These are phyloP conservation scores for Dryadula phaetusa DNA, from an alignment of 2,888 invertebrate genomes.

Conservation along the genomic window DNA sequence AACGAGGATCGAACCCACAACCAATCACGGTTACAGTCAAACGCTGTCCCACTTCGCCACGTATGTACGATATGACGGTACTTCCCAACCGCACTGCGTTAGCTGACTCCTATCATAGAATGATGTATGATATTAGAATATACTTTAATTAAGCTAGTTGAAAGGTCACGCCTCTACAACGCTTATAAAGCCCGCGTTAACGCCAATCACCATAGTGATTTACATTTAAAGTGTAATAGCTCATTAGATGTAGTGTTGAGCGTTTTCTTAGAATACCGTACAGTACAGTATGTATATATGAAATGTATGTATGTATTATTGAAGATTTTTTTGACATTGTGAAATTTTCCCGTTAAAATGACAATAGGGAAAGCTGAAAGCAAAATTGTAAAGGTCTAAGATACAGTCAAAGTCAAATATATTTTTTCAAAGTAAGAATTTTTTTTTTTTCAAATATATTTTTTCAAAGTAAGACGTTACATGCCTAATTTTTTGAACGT, in stretches of 20 bases:
- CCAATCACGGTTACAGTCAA: no score
- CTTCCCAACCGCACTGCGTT: background rate
- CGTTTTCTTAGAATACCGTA: constrained; percentile 20
- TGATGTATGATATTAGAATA: constrained; percentile 54
- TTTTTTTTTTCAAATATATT: no score
- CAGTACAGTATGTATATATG: background rate
- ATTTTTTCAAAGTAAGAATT: no score
- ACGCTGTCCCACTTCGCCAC: no score
- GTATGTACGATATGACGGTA: no score
- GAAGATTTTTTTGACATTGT: background rate
- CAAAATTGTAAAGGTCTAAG: no score
- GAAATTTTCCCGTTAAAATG: no score
- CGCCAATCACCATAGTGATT: constrained; percentile 68
- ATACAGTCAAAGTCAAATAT: no score
- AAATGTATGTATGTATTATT: background rate
- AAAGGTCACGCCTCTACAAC: constrained; percentile 52
- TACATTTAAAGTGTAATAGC: constrained; percentile 51
- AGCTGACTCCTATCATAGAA: constrained; percentile 37
- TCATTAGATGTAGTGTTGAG: constrained; percentile 43
- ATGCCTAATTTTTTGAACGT: no score
- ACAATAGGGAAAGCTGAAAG: no score
- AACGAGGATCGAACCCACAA: no score
- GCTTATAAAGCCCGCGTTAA: constrained; percentile 60
- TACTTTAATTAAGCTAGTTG: constrained; percentile 56
- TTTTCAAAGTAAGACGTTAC: no score